Conservation (phyloP, 2,888 invertebrate genomes). For the Sesamia inferens region DNA sequence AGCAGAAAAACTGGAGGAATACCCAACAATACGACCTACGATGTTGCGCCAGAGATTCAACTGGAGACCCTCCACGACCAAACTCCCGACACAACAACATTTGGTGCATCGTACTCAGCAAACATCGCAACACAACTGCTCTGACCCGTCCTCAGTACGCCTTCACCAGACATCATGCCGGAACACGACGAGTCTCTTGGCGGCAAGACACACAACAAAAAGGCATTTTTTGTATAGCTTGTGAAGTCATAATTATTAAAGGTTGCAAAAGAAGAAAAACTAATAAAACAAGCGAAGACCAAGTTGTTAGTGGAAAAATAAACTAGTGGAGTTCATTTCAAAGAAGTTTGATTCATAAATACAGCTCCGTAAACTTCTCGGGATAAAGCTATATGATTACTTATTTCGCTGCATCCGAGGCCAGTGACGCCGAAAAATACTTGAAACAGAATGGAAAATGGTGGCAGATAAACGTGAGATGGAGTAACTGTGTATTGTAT, state of each 20-base stretch:
- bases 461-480: background rate
- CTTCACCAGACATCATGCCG: too few species aligned
- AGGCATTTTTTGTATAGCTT: background rate
- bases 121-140: too few species aligned
- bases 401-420: slow-evolving; percentile 14
- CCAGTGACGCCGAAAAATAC: slow-evolving; percentile 21
- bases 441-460: slow-evolving; percentile 21
- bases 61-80: too few species aligned
- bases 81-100: too few species aligned
- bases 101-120: too few species aligned
- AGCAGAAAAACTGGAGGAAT: too few species aligned
- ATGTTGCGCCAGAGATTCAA: too few species aligned
- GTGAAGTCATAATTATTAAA: background rate
- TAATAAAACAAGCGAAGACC: background rate
- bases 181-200: too few species aligned
- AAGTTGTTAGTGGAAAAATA: slow-evolving; percentile 24
- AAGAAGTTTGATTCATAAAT: slow-evolving; percentile 41
- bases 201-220: too few species aligned
- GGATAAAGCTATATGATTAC: slow-evolving; percentile 40
- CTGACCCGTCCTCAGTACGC: too few species aligned
- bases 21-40: too few species aligned
- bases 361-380: slow-evolving; percentile 16
- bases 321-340: slow-evolving; percentile 29
- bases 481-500: background rate
- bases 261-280: background rate